These are phyloP conservation scores for Aelia acuminata DNA, from an alignment of 2,888 invertebrate species.

Conservation along the genomic window DNA sequence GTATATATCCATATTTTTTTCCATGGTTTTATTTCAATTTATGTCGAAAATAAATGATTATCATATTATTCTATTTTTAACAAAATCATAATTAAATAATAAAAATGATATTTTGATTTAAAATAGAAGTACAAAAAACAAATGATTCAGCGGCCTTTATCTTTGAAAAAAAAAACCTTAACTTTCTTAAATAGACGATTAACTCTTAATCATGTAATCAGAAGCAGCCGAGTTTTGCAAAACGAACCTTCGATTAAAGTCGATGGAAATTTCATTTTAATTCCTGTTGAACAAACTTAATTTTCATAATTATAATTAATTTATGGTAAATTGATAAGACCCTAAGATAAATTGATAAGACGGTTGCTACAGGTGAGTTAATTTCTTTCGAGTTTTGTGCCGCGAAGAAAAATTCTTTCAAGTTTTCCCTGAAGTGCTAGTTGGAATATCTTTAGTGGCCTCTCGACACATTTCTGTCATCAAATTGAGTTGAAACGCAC, in stretches of 20 bases:
- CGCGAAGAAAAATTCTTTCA: not conserved
- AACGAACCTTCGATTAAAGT: not conserved
- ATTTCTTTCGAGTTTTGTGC: conserved; percentile 14
- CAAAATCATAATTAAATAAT: no score
- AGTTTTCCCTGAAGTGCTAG: not conserved
- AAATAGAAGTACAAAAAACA: no score
- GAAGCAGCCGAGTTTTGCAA: not conserved
- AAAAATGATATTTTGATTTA: no score
- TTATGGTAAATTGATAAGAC: not conserved
- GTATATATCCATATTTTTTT: no score
- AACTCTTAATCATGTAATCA: no score
- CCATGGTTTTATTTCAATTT: no score
- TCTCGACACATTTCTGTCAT: conserved; percentile 34
- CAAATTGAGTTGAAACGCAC: conserved; percentile 15
- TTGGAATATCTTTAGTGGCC: conserved; percentile 28
- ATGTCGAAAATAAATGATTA: no score
- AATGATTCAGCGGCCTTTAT: no score
- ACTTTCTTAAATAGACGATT: no score
- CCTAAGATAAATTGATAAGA: not conserved
- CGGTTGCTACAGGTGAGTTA: not conserved
- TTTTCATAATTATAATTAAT: not conserved
- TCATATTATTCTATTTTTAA: no score
- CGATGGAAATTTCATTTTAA: not conserved
- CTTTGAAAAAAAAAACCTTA: no score
- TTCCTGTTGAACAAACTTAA: not conserved